These are phyloP conservation scores for Graptemys geographica DNA, from an alignment of 2,797 vertebrate species.

Conservation along the genomic window DNA sequence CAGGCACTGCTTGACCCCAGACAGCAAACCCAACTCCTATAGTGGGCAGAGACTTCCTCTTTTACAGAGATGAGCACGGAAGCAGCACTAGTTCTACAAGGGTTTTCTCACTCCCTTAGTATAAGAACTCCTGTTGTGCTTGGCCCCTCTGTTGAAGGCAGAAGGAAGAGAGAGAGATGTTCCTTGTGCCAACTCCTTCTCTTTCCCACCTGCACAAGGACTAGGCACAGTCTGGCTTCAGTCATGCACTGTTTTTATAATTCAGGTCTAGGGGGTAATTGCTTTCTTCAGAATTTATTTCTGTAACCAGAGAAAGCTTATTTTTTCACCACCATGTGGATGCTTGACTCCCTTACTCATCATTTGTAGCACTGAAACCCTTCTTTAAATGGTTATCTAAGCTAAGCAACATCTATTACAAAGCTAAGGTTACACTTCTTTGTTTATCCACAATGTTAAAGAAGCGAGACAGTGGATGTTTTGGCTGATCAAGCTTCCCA, in stretches of 20 bases:
- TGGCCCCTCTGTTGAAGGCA: neutral
- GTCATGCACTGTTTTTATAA: neutral
- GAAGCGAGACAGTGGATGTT: conserved; percentile 80
- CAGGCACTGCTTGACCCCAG: neutral
- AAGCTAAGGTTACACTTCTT: conserved; percentile 72
- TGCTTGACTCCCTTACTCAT: conserved; percentile 3
- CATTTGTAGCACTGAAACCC: neutral
- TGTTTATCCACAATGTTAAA: conserved; percentile 69
- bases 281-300: neutral
- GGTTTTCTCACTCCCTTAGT: neutral
- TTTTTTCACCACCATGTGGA: neutral
- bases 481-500: conserved; percentile 76
- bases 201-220: neutral
- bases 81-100: neutral
- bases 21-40: neutral
- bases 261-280: neutral
- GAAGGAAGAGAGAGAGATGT: neutral
- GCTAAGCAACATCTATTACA: neutral
- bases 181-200: neutral
- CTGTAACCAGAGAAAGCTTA: neutral
- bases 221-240: neutral
- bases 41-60: neutral
- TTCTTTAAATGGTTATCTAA: conserved; percentile 29
- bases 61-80: neutral
- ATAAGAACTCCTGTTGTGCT: neutral